These are phyloP conservation scores for Hoplostethus atlanticus DNA, from an alignment of 2,797 vertebrate genomes.

Conservation along the genomic window DNA sequence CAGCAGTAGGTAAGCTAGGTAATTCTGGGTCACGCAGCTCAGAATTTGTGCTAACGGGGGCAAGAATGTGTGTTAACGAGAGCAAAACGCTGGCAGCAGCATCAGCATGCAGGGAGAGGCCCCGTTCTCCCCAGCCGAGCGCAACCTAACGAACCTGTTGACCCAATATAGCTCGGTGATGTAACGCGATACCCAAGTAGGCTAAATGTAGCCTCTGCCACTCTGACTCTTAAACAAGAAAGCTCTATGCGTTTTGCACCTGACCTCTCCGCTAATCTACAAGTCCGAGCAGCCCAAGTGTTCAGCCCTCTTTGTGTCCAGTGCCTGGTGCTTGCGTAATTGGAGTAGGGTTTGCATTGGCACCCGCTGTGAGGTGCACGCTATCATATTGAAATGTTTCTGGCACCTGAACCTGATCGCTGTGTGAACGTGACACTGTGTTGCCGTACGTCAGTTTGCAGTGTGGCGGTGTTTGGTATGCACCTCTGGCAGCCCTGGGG, in stretches of 20 bases:
- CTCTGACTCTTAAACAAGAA: slow-evolving; percentile 71
- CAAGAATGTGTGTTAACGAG: slow-evolving; percentile 62
- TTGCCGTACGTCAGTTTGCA: slow-evolving; percentile 65
- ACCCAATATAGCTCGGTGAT: slow-evolving; percentile 63
- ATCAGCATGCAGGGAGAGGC: slow-evolving; percentile 68
- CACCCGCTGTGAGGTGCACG: slow-evolving; percentile 30
- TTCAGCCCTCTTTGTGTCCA: slow-evolving; percentile 33
- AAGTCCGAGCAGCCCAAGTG: slow-evolving; percentile 57
- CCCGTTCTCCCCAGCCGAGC: slow-evolving; percentile 35
- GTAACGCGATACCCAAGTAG: slow-evolving; percentile 66
- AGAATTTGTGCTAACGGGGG: slow-evolving; percentile 49
- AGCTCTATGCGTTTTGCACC: slow-evolving; percentile 57
- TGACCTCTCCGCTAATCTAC: slow-evolving; percentile 69
- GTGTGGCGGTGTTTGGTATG: slow-evolving; percentile 70
- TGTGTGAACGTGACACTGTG: slow-evolving; percentile 63
- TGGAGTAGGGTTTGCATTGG: slow-evolving; percentile 51
- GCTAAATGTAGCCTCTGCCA: slow-evolving; percentile 61
- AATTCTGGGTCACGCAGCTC: slow-evolving; percentile 35
- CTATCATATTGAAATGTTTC: slow-evolving; percentile 67
- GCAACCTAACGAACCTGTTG: slow-evolving; percentile 70
- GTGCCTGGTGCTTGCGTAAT: slow-evolving; percentile 49
- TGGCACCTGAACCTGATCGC: slow-evolving; percentile 59
- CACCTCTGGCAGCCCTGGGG: slow-evolving; percentile 70
- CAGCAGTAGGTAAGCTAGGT: slow-evolving; percentile 20
- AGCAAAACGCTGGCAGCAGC: slow-evolving; percentile 46